These are phyloP conservation scores for Chlorocebus sabaeus DNA, from an alignment of 2,113 vertebrate species.

Conservation along the genomic window DNA sequence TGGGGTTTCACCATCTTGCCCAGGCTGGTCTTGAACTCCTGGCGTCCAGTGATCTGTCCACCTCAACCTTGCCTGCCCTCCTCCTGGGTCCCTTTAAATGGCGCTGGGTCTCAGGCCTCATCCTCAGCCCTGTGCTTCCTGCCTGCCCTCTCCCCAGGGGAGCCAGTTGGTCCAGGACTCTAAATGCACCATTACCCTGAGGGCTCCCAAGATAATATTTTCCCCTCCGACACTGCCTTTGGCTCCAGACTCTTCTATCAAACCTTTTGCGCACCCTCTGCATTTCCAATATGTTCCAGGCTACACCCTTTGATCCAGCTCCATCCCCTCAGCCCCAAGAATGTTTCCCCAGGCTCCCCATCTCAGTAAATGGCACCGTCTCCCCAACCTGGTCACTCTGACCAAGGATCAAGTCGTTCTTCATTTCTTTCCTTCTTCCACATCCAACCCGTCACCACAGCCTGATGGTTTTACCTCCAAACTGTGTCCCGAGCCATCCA, in stretches of 20 bases:
- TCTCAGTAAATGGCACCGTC: not conserved
- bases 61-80: not conserved
- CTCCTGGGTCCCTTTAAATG: too few relatives aligned
- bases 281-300: not conserved
- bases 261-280: not conserved
- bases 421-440: not conserved
- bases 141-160: not conserved
- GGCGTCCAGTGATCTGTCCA: too few relatives aligned
- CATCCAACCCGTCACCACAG: not conserved
- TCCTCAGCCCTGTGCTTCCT: not conserved
- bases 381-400: not conserved
- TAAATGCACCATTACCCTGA: not conserved
- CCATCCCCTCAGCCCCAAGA: too few relatives aligned
- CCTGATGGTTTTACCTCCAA: not conserved
- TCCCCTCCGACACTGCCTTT: not conserved
- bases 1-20: too few relatives aligned
- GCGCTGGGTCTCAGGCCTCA: not conserved
- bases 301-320: not conserved
- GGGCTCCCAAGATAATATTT: not conserved
- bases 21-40: too few relatives aligned
- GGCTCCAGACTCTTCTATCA: not conserved
- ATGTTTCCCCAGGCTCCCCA: not conserved
- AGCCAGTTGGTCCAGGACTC: not conserved
- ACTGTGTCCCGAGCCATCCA: not conserved
- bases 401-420: not conserved